These are phyloP conservation scores for Microctonus brassicae DNA, from an alignment of 2,888 invertebrate genomes.

Conservation along the genomic window DNA sequence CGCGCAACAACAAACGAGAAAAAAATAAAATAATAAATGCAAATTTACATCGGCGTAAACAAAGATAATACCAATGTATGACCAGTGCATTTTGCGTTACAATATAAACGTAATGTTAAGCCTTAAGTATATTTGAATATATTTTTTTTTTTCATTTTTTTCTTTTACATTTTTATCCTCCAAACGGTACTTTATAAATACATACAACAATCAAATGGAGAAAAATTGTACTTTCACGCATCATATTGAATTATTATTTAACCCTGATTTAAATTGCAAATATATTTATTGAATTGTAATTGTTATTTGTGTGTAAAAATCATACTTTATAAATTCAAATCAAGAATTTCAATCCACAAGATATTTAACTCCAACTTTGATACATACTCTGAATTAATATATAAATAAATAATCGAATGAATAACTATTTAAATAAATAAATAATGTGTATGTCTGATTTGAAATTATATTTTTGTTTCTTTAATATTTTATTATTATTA, in stretches of 20 bases:
- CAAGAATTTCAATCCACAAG: not conserved
- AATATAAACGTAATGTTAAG: slow-evolving; percentile 64
- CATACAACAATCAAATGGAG: not conserved
- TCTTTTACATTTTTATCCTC: slow-evolving; percentile 18
- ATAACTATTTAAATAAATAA: no score
- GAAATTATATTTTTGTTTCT: no score
- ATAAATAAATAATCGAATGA: no score
- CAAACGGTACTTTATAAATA: not conserved
- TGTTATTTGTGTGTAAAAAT: not conserved
- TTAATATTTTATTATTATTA: no score
- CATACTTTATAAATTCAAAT: not conserved
- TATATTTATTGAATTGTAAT: not conserved
- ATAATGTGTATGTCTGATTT: no score
- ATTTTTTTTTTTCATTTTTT: slow-evolving; percentile 16
- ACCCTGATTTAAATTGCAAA: not conserved
- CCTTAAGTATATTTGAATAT: slow-evolving; percentile 43
- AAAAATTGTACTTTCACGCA: not conserved
- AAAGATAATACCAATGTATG: slow-evolving; percentile 55
- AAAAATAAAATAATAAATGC: not conserved
- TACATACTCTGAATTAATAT: no score
- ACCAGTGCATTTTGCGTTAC: slow-evolving; percentile 50
- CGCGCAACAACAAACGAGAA: not conserved
- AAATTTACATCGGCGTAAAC: slow-evolving; percentile 17
- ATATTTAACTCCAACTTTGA: not conserved
- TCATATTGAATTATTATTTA: not conserved